Percentiles rank a stretch among this genome's conserved stretches.
Conservation (phyloP, 2,888 invertebrate species). For the Hoplodrina blanda region DNA sequence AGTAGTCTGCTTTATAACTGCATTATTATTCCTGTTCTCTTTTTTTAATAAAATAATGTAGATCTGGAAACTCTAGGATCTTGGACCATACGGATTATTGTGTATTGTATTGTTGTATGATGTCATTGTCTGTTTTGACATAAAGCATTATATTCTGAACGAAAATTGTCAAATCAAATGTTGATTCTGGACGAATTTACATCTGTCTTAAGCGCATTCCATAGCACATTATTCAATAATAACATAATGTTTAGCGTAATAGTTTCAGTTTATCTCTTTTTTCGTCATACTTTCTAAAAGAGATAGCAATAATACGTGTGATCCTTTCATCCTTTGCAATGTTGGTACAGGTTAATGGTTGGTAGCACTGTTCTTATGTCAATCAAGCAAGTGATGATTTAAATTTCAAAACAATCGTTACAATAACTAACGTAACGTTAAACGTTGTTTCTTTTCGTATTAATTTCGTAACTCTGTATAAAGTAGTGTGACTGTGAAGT, state of each 20-base stretch:
- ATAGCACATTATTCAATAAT: not conserved
- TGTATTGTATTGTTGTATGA: too few species aligned
- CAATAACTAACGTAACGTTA: not conserved
- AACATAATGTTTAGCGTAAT: not conserved
- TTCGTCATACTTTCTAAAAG: not conserved
- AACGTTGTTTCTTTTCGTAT: too few species aligned
- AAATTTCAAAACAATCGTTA: constrained; percentile 34
- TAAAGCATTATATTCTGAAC: too few species aligned
- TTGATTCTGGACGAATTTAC: constrained; percentile 8
- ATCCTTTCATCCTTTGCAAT: not conserved
- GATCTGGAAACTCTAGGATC: too few species aligned
- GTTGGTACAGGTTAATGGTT: constrained; percentile 2
- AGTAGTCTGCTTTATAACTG: too few species aligned
- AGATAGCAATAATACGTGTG: not conserved
- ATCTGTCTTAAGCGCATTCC: not conserved
- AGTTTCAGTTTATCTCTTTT: constrained; percentile 9
- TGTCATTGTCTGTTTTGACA: too few species aligned
- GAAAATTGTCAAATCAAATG: too few species aligned
- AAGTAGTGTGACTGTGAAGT: not conserved
- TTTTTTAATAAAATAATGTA: too few species aligned
- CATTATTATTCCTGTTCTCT: too few species aligned
- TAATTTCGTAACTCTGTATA: not conserved
- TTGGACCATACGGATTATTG: too few species aligned
- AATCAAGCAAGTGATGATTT: not conserved
- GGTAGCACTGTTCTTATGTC: constrained; percentile 21